These are phyloP conservation scores for Boulengeromyrus knoepffleri DNA, from an alignment of 2,113 vertebrate species.

Conservation along the genomic window DNA sequence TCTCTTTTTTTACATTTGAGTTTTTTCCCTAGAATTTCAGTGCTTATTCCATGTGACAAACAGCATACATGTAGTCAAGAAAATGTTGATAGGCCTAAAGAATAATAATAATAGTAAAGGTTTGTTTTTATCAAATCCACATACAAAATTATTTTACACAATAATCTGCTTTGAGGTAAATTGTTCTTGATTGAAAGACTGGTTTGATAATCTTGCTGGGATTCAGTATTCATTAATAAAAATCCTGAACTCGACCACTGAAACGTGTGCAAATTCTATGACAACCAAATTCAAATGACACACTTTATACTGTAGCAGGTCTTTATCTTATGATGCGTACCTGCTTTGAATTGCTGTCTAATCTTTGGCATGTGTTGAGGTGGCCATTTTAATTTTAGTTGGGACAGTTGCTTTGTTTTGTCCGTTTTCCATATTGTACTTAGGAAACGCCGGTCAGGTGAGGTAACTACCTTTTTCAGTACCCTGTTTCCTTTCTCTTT, in stretches of 20 bases:
- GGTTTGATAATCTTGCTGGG: not conserved
- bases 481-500: not conserved
- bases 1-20: not conserved
- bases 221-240: not conserved
- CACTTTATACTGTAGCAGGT: not conserved
- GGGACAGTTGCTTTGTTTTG: not conserved
- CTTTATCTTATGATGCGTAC: not conserved
- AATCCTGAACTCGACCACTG: not conserved
- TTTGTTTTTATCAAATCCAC: not conserved
- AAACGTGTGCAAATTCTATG: not conserved
- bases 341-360: slow-evolving; percentile 2
- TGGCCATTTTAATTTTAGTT: not conserved
- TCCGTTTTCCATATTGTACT: not conserved
- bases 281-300: not conserved
- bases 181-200: not conserved
- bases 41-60: not conserved
- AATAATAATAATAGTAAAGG: not conserved
- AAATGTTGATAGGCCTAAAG: not conserved
- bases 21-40: not conserved
- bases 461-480: not conserved
- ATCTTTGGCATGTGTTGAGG: slow-evolving; percentile 32
- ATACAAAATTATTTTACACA: not conserved
- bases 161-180: not conserved
- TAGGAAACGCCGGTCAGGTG: not conserved
- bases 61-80: not conserved